Conservation (phyloP, 2,888 invertebrate genomes). For the Drosophila formosana region DNA sequence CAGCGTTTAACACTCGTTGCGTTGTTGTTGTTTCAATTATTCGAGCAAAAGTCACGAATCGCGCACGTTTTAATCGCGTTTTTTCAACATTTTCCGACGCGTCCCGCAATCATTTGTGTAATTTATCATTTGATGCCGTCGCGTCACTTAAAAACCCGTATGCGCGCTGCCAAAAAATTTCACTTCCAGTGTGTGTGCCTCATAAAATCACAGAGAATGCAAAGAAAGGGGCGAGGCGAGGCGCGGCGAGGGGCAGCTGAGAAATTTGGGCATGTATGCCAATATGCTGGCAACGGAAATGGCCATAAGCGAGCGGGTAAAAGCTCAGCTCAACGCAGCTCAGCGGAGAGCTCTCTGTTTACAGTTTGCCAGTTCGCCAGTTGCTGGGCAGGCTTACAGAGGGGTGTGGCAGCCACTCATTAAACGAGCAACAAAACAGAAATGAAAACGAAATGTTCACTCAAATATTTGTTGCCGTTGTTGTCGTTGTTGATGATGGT, state of each 20-base stretch:
- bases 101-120: constrained; percentile 29
- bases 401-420: constrained; percentile 67
- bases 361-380: constrained; percentile 7
- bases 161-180: constrained; percentile 56
- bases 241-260: constrained; percentile 25
- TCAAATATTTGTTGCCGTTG: constrained; percentile 49
- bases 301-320: constrained; percentile 62
- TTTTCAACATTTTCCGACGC: constrained; percentile 42
- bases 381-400: constrained; percentile 8
- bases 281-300: constrained; percentile 74
- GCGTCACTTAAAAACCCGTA: constrained; percentile 44
- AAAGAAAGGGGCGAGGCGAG: neutral
- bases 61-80: constrained; percentile 69
- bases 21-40: constrained; percentile 13
- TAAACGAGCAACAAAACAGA: constrained; percentile 42
- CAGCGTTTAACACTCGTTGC: constrained; percentile 2
- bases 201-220: constrained; percentile 46
- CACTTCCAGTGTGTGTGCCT: constrained; percentile 62
- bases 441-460: constrained; percentile 69
- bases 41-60: constrained; percentile 46
- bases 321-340: constrained; percentile 40
- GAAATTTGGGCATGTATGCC: constrained; percentile 73
- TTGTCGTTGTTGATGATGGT: neutral
- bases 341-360: constrained; percentile 35
- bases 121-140: constrained; percentile 37